A percentile compares a stretch with the other conserved stretches of the same genome.
These are phyloP conservation scores for human DNA, from an alignment of 2,113 vertebrate genomes.

Conservation along the genomic window DNA sequence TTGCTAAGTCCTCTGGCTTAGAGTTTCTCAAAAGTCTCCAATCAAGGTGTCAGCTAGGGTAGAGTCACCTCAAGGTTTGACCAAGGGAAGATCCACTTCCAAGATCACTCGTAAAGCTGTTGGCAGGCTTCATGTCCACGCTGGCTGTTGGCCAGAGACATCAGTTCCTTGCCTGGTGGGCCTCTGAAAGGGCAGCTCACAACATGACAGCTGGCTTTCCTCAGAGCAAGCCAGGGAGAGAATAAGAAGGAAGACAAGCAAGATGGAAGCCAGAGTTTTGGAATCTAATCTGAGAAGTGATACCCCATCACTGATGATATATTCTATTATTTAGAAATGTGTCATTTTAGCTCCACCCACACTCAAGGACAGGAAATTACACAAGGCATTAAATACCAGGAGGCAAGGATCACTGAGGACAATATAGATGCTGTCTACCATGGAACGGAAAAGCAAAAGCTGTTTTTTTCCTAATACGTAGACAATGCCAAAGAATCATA, in stretches of 20 bases:
- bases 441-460: background rate
- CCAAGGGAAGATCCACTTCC: background rate
- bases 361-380: background rate
- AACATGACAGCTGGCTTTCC: background rate
- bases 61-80: background rate
- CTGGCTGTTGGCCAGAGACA: background rate
- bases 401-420: background rate
- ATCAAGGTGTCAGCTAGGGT: background rate
- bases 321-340: background rate
- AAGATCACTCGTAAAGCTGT: background rate
- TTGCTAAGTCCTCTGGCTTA: background rate
- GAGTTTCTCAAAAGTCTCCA: background rate
- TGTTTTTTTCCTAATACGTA: background rate
- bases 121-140: background rate
- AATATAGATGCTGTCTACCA: background rate
- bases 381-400: background rate
- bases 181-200: background rate
- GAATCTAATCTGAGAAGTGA: background rate
- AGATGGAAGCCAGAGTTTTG: background rate
- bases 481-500: background rate
- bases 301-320: background rate
- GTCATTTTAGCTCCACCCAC: background rate
- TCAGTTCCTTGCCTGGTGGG: background rate
- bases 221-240: background rate
- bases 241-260: background rate